A percentile compares a stretch with the other conserved stretches of the same genome.
Conservation (phyloP, 2,797 vertebrate genomes). For the Taenioides sp. region DNA sequence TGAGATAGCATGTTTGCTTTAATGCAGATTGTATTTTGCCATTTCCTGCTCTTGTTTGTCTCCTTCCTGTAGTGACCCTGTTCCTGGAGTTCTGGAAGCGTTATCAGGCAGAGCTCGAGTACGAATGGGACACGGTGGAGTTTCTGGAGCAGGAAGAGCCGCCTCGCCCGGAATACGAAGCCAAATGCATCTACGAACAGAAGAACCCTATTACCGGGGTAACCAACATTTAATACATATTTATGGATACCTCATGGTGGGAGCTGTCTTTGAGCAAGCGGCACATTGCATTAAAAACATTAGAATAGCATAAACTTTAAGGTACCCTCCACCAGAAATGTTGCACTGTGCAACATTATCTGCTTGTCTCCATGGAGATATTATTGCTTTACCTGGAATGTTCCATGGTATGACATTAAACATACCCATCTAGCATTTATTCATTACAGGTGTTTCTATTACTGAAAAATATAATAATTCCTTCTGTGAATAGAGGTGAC, state of each 20-base stretch:
- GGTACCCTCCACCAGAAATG: too few relatives aligned
- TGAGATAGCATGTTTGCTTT: neutral
- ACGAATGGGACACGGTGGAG: conserved; percentile 92
- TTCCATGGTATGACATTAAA: too few relatives aligned
- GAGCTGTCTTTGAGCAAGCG: neutral
- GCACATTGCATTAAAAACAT: too few relatives aligned
- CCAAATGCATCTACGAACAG: conserved; percentile 81
- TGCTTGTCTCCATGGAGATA: too few relatives aligned
- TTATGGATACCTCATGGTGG: neutral
- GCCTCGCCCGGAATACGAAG: conserved; percentile 88
- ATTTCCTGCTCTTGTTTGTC: conserved; percentile 1
- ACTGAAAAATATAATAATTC: too few relatives aligned
- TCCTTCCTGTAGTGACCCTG: conserved; percentile 80
- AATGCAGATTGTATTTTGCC: neutral
- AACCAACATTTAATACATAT: conserved; percentile 6
- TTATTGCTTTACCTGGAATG: too few relatives aligned
- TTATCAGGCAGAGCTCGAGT: conserved; percentile 89
- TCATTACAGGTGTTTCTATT: too few relatives aligned
- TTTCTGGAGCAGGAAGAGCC: conserved; percentile 90
- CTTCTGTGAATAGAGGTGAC: too few relatives aligned
- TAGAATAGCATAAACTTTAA: too few relatives aligned
- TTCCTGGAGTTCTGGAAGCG: conserved; percentile 96
- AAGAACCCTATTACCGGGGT: conserved; percentile 89
- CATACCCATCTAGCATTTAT: too few relatives aligned
- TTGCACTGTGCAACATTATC: too few relatives aligned